These are phyloP conservation scores for Atta colombica DNA, from an alignment of 1,140 invertebrate genomes.

Conservation along the genomic window DNA sequence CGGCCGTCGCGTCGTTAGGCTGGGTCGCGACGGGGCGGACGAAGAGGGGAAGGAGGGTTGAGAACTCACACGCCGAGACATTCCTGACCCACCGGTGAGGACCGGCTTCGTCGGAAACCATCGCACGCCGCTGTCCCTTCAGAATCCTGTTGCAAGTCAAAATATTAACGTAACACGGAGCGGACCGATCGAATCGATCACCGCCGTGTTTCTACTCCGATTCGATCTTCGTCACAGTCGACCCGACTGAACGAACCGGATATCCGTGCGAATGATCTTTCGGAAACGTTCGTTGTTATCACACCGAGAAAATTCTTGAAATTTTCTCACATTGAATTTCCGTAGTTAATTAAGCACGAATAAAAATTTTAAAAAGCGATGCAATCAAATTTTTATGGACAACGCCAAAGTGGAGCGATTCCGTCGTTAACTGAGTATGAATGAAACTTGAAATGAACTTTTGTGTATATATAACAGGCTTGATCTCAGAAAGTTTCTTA, in stretches of 20 bases:
- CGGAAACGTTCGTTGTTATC: not conserved
- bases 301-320: not conserved
- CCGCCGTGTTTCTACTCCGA: not conserved
- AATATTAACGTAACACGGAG: slow-evolving; percentile 27
- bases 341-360: not conserved
- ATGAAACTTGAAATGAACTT: not conserved
- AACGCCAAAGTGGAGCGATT: not conserved
- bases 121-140: slow-evolving; percentile 9
- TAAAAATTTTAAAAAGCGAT: not conserved
- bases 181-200: slow-evolving; percentile 33
- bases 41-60: slow-evolving; percentile 20
- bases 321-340: not conserved
- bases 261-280: slow-evolving; percentile 19
- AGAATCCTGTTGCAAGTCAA: slow-evolving; percentile 30
- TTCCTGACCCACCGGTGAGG: slow-evolving; percentile 66
- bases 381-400: not conserved
- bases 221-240: slow-evolving; percentile 13
- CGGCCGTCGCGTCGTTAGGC: slow-evolving; percentile 78
- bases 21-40: slow-evolving; percentile 43
- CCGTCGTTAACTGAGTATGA: not conserved
- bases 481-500: not conserved
- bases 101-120: slow-evolving; percentile 63
- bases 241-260: slow-evolving; percentile 27
- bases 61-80: slow-evolving; percentile 67
- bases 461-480: not conserved